These are phyloP conservation scores for Galeopterus variegatus DNA, from an alignment of 2,113 vertebrate genomes.

Conservation along the genomic window DNA sequence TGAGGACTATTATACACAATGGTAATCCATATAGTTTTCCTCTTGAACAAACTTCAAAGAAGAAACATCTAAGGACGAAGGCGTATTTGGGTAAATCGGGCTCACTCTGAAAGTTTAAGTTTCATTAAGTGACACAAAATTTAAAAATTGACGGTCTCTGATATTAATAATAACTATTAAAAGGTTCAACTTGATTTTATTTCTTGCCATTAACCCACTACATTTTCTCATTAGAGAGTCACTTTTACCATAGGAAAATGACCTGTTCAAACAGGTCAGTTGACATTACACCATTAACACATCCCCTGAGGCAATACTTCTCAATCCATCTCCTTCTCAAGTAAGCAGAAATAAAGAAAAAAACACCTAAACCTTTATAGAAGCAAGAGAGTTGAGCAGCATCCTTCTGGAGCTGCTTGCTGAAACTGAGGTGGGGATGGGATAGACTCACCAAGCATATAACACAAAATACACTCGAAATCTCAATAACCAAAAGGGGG, in stretches of 20 bases:
- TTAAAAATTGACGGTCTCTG: accelerated
- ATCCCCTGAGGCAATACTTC: background rate
- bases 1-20: background rate
- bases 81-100: background rate
- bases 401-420: background rate
- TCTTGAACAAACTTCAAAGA: background rate
- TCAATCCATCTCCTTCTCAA: background rate
- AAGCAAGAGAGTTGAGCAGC: background rate
- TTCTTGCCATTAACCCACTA: background rate
- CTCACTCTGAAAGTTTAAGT: background rate
- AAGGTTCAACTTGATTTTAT: background rate
- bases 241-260: background rate
- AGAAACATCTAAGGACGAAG: background rate
- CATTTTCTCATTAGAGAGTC: background rate
- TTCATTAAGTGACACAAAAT: background rate
- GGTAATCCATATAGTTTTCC: background rate
- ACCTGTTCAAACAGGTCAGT: background rate
- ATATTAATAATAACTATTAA: background rate
- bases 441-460: accelerated
- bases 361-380: background rate
- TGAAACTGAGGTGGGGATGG: background rate
- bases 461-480: background rate
- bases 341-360: constrained; percentile 5
- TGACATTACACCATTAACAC: background rate
- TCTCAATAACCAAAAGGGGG: background rate